A percentile compares a stretch with the other conserved stretches of the same genome.
Evolutionary conservation across 1,140 invertebrate genomes (phyloP).

Genomic region (Drosophila mayri): DNA sequence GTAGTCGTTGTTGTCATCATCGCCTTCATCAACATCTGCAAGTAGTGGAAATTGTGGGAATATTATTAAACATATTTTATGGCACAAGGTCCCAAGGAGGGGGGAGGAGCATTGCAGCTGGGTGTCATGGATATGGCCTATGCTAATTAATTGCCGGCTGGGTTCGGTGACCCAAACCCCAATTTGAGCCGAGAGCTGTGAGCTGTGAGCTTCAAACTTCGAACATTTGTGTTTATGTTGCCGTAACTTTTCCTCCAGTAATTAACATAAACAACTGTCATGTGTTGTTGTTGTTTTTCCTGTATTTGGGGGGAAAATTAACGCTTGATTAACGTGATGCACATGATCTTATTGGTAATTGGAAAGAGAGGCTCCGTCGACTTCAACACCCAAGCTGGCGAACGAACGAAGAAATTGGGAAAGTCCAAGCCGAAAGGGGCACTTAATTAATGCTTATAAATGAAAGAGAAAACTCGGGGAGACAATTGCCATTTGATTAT

Average conservation of each 20-base stretch:
- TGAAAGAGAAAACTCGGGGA: conserved; percentile 13
- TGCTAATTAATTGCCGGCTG: conserved; percentile 65
- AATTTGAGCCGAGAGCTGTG: conserved; percentile 34
- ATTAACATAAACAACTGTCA: conserved; percentile 78
- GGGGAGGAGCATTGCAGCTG: neutral
- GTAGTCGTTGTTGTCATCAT: conserved; percentile 8
- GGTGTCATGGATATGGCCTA: conserved; percentile 30
- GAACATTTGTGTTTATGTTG: conserved; percentile 19
- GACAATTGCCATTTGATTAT: conserved; percentile 40
- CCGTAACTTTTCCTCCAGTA: conserved; percentile 51
- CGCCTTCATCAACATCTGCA: conserved; percentile 46
- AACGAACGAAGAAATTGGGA: conserved; percentile 44
- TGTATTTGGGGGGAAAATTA: conserved; percentile 59
- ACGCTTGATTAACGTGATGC: conserved; percentile 64
- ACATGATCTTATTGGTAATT: conserved; percentile 60
- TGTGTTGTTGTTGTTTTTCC: conserved; percentile 46
- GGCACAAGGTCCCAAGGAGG: conserved; percentile 21
- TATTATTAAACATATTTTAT: conserved; percentile 50
- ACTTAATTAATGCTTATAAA: conserved; percentile 35
- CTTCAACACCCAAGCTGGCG: too few relatives aligned
- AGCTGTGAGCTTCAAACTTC: neutral
- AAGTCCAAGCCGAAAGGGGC: conserved; percentile 48
- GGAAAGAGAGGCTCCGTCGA: neutral
- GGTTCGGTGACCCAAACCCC: conserved; percentile 66
- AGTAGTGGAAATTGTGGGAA: conserved; percentile 55